Base-by-base conservation (phyloP, 2,113 vertebrate species). In the Laterallus jamaicensis region DNA sequence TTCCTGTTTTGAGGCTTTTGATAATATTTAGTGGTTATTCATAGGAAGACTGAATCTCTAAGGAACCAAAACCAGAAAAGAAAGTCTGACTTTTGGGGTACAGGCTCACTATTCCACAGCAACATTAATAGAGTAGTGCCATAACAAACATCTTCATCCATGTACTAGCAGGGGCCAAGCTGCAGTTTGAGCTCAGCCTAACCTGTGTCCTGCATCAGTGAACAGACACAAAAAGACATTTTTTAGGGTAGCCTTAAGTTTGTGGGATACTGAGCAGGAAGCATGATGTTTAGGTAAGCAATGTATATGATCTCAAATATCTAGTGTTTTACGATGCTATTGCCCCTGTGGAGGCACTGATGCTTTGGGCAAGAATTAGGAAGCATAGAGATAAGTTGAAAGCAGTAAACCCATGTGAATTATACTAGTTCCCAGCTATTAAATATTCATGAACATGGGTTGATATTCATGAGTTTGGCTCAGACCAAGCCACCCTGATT, bases 381-480 rank as follows among this genome's bases (percentile, higher is more conserved):
- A 76, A 90, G 40, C 59, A 70, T 63, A 32, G 2, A 62, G 56
- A 49, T 35, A 39, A 63, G 85, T 4, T 74, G 68, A 86, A 90
- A 90, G 82, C 64, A 80, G 55, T 21, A 93, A 76, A 91, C 39
- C 60, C 79, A 78, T 64, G 73, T 67, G 82, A 96, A 78, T 77
- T 90, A 39, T 77, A 92, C 86, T 86, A 91, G 88, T 68, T 91
- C 58, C 58, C 31, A 77, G 0, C 19, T 63, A 64, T 92, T 94
- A 95, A 82, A 95, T 94, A 94, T 93, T 91, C 87, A 96, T 66
- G 59, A 86, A 28, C 64, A 39, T 11, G 22, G 76, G 52, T 60
- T 49, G 60, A 93, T 84, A 68, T 71, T 86, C 81, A 79, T 76
- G 70, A 89, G 84, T 89, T 85, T 89, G 77, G 62, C 90, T 88